phyloP scores from a whole-genome alignment of 92 coral and sea anemone species.

The Porites rus region DNA sequence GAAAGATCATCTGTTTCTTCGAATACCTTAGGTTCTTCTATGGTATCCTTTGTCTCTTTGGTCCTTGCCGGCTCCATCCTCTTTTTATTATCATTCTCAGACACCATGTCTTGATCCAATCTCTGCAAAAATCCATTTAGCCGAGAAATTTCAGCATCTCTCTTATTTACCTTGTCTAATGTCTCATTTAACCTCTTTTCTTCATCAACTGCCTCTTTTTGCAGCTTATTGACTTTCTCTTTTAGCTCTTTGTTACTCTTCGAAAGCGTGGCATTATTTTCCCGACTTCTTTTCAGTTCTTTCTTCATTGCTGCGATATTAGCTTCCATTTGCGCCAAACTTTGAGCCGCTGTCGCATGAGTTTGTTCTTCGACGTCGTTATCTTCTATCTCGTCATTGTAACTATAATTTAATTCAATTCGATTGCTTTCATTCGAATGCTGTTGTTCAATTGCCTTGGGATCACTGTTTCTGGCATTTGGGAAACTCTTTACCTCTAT shows the following conservation, averaged over 20 bases:
- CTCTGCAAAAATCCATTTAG: neutral
- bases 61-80: neutral
- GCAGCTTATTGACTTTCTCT: neutral
- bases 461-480: neutral
- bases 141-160: neutral
- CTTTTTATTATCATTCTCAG: neutral
- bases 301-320: neutral
- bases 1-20: neutral
- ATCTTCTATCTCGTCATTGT: neutral
- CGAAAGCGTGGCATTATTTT: neutral
- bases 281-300: neutral
- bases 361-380: neutral
- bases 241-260: neutral
- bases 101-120: neutral
- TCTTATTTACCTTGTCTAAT: neutral
- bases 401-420: no score
- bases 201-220: neutral
- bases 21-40: neutral
- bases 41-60: neutral
- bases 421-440: neutral
- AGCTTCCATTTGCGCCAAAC: constrained; percentile 1
- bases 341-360: neutral
- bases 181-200: neutral
- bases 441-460: neutral
- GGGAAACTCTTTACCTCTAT: neutral